Percentiles rank a stretch among this genome's conserved stretches.
These are phyloP conservation scores for Pelvicachromis taeniatus DNA, from an alignment of 2,113 vertebrate genomes.

Conservation along the genomic window DNA sequence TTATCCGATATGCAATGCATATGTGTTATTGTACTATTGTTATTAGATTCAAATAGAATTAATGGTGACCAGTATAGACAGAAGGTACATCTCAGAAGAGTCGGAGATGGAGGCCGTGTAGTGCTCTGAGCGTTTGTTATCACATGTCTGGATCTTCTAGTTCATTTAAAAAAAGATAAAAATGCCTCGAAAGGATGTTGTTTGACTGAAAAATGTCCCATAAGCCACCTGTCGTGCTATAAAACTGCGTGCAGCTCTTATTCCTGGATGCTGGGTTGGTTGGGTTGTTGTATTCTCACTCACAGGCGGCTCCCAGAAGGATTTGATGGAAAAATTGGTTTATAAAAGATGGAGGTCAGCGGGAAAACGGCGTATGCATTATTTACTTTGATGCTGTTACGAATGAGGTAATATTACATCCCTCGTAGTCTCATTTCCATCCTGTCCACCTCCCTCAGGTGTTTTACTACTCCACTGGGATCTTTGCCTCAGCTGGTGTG, in stretches of 20 bases:
- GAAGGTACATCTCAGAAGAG: not conserved
- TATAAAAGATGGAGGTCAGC: not conserved
- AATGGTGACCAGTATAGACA: no score
- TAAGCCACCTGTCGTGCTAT: not conserved
- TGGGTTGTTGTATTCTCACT: not conserved
- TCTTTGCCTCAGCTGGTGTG: constrained; percentile 85
- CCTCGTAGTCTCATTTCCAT: not conserved
- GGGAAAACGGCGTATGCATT: not conserved
- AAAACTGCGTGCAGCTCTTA: not conserved
- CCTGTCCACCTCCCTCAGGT: constrained; percentile 70
- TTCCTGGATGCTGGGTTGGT: not conserved
- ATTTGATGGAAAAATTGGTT: rapidly evolving
- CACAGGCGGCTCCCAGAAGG: not conserved
- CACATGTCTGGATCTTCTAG: not conserved
- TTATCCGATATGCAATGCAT: no score
- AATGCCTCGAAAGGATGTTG: not conserved
- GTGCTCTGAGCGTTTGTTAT: not conserved
- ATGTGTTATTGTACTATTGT: no score
- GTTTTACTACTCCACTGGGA: constrained; percentile 94
- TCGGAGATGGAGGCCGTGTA: not conserved
- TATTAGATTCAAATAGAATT: no score
- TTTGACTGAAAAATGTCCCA: not conserved
- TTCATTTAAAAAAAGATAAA: not conserved
- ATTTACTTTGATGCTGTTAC: not conserved
- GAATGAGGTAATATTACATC: rapidly evolving